Percentiles rank a stretch among this genome's conserved stretches.
These are phyloP conservation scores for Mionectes macconnelli DNA, from an alignment of 2,113 vertebrate species.

Conservation along the genomic window DNA sequence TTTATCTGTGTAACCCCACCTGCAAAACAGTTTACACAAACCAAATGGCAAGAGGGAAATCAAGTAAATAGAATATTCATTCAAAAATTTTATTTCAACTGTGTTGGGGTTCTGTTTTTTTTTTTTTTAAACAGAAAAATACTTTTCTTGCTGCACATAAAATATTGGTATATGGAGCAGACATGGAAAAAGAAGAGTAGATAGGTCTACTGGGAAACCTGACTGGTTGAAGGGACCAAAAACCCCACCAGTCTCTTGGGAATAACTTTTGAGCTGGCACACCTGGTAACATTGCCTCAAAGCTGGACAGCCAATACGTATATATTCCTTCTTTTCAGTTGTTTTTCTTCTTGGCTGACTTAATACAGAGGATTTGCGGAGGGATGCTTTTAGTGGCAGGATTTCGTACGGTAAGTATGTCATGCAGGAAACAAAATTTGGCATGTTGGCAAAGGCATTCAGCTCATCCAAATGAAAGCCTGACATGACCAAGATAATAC, in stretches of 20 bases:
- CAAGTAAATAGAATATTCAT: background rate
- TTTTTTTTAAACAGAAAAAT: background rate
- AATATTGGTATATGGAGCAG: background rate
- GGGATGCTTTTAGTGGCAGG: slow-evolving; percentile 30
- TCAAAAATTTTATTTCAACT: background rate
- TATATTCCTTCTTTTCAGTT: background rate
- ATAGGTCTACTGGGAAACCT: background rate
- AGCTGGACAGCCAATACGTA: background rate
- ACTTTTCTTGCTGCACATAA: background rate
- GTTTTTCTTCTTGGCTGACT: background rate
- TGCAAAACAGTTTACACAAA: background rate
- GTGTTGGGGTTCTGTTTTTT: background rate
- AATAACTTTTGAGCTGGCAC: background rate
- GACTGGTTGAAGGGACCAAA: background rate
- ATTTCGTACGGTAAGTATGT: slow-evolving; percentile 39
- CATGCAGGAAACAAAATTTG: slow-evolving; percentile 28
- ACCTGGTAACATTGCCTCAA: background rate
- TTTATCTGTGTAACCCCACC: background rate
- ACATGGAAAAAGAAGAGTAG: background rate
- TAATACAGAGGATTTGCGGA: background rate
- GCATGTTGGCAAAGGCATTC: background rate
- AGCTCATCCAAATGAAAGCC: background rate
- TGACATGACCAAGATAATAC: background rate
- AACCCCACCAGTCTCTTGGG: fast-evolving
- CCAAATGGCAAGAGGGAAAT: background rate